Conservation (phyloP, 2,888 invertebrate genomes). For the Stenotaenia linearis region DNA sequence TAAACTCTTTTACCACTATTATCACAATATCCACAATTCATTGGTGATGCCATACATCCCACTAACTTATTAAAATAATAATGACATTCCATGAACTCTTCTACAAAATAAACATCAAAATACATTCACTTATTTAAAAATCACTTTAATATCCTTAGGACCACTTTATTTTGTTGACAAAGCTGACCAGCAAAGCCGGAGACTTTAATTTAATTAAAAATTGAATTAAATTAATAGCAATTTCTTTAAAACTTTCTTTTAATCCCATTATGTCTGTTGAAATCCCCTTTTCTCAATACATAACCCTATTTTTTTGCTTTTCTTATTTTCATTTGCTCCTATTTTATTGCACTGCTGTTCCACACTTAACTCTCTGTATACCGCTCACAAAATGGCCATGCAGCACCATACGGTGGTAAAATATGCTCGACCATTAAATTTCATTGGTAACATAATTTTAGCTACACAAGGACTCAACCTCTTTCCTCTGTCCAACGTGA, state of each 20-base stretch:
- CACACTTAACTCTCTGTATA: constrained; percentile 5
- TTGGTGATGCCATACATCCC: too few relatives aligned
- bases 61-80: too few relatives aligned
- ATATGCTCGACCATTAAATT: constrained; percentile 12
- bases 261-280: background rate
- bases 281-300: background rate
- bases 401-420: constrained; percentile 4
- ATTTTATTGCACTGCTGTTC: constrained; percentile 19
- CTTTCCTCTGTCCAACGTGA: background rate
- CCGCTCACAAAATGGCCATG: constrained; percentile 5
- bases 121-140: too few relatives aligned
- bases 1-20: too few relatives aligned
- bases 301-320: background rate
- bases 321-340: constrained; percentile 3
- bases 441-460: constrained; percentile 4
- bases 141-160: too few relatives aligned
- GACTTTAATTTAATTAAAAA: too few relatives aligned
- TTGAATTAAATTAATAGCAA: background rate
- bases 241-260: background rate
- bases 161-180: too few relatives aligned
- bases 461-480: background rate
- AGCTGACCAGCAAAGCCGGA: too few relatives aligned
- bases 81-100: too few relatives aligned
- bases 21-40: too few relatives aligned
- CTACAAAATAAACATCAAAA: too few relatives aligned